Conservation (phyloP, 2,797 vertebrate species). For the Hafferia zeledoni region DNA sequence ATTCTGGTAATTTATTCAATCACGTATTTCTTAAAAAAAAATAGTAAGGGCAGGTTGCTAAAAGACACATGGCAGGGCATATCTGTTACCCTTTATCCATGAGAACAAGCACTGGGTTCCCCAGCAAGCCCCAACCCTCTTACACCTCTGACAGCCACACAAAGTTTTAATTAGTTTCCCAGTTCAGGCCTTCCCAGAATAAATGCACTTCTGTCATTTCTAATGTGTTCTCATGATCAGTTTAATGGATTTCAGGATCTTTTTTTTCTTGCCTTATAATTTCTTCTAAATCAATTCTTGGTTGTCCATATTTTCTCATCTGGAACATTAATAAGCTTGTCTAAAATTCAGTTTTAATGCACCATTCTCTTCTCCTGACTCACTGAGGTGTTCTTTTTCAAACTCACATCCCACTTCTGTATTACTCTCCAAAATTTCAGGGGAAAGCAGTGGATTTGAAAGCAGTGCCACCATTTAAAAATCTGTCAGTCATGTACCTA, state of each 20-base stretch:
- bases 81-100: neutral
- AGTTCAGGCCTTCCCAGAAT: neutral
- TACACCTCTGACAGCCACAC: neutral
- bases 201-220: conserved; percentile 38
- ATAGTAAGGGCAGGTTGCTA: neutral
- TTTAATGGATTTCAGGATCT: neutral
- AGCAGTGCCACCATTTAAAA: neutral
- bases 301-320: conserved; percentile 31
- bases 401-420: neutral
- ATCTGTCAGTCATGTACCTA: neutral
- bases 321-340: conserved; percentile 20
- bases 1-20: neutral
- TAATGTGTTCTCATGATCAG: neutral
- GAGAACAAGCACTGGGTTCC: neutral
- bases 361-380: neutral
- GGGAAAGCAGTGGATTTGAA: neutral
- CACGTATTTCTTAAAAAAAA: neutral
- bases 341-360: neutral
- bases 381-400: neutral
- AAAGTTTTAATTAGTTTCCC: conserved; percentile 58
- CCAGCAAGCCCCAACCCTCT: neutral
- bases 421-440: neutral
- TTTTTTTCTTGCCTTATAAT: neutral
- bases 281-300: neutral
- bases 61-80: neutral